Base-by-base conservation (phyloP, 2,888 invertebrate genomes). In the Dicranocentrus wangi region DNA sequence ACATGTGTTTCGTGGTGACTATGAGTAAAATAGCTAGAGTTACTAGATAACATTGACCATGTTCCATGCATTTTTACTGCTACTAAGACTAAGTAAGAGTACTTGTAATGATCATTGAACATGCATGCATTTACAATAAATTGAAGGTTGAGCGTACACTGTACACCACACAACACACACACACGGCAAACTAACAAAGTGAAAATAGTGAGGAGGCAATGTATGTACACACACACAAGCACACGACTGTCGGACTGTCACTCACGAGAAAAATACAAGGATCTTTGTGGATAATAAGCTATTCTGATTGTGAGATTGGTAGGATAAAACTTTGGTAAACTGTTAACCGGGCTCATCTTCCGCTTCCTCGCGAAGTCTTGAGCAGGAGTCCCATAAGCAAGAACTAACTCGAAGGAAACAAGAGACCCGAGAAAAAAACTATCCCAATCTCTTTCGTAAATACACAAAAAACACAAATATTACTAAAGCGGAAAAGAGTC, bases 111-210 rank as follows among this genome's bases (percentile, higher is more conserved):
- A 43, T 55, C 55, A 47, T 43, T 27, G 69, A 53, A 66, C 71
- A 78, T 65, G 58, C 65, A 65, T 78, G 58, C 65, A 65, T 78
- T 65, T 55, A 77, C 77, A 39, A 77, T 77, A 77, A 77, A 68
- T 69, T 78, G 78, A 78, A 78, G 78, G 78, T 58, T 77, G 68
- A 28, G 17, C 25, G 70, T 70, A 55, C 53, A 39, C 39, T 39
- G n/a, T n/a, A n/a, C n/a, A n/a, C n/a, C n/a, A n/a, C 39, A 39
- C 39, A 13, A 39, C 7, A 39, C 13, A 8, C 39, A 47, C 28
- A 61, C 61, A 61, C 23, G 61, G 61, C n/a, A 61, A 28, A 32
- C 61, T 28, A 19, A 3, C 21, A 25, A 8, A 55, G 55, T 10
- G n/a, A 61, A n/a, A 60, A 60, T 28, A 25, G 55, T 55, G 2